Percentiles rank a stretch among this genome's conserved stretches.
Conservation (phyloP, 2,888 invertebrate genomes). For the Atethmia centrago region DNA sequence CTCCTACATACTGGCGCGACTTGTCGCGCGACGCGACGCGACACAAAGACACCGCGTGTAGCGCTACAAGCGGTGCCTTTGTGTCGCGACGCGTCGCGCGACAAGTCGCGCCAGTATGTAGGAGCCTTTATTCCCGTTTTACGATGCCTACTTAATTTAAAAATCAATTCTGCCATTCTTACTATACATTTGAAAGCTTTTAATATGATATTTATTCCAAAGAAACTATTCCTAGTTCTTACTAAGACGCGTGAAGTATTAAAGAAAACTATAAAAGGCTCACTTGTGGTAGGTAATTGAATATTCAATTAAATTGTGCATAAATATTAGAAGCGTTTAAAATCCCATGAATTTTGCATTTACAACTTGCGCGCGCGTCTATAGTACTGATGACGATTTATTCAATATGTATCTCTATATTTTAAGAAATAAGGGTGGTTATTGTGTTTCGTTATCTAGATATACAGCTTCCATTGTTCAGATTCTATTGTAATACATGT, state of each 20-base stretch:
- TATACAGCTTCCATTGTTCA: conserved; percentile 38
- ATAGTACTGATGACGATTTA: conserved; percentile 29
- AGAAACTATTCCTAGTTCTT: conserved; percentile 28
- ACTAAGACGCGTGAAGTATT: conserved; percentile 47
- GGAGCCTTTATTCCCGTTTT: not conserved
- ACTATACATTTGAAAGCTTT: conserved; percentile 20
- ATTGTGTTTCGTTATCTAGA: not conserved
- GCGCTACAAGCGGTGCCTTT: no score
- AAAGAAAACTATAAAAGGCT: conserved; percentile 64
- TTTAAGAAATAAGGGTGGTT: conserved; percentile 13
- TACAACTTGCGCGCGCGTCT: conserved; percentile 45
- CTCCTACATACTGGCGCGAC: no score
- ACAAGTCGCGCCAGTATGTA: no score
- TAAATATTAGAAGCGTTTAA: conserved; percentile 72
- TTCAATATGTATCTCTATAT: conserved; percentile 30
- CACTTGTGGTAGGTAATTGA: conserved; percentile 75
- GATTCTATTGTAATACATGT: conserved; percentile 52
- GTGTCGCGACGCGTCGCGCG: no score
- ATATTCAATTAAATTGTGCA: conserved; percentile 78
- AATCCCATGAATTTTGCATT: conserved; percentile 63
- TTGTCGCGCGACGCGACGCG: no score
- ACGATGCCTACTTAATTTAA: not conserved
- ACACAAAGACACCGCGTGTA: no score
- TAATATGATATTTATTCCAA: conserved; percentile 12
- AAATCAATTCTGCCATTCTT: conserved; percentile 15